Evolutionary conservation across 1,140 invertebrate genomes (phyloP).

Genomic region (Achatina immaculata): DNA sequence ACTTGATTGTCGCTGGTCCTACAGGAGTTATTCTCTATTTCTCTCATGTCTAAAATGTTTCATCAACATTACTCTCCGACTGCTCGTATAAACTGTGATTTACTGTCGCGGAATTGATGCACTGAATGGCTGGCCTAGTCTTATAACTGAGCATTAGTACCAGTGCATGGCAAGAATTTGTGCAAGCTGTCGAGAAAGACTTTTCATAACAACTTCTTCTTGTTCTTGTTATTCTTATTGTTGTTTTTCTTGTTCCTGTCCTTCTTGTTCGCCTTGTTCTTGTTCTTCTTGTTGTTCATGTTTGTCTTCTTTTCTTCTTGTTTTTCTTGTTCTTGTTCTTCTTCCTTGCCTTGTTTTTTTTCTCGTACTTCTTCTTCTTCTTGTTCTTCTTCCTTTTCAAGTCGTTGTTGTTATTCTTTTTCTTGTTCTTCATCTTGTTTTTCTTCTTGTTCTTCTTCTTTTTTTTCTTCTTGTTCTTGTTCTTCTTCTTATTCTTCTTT

Average conservation of each 20-base stretch:
- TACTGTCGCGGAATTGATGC: too few species aligned
- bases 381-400: not conserved
- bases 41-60: too few species aligned
- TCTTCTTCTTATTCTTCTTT: not conserved
- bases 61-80: too few species aligned
- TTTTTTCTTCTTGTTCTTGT: not conserved
- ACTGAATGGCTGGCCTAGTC: too few species aligned
- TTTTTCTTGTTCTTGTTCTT: not conserved
- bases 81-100: too few species aligned
- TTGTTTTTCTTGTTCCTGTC: not conserved
- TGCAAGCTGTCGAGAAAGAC: too few species aligned
- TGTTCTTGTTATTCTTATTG: too few species aligned
- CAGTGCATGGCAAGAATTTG: too few species aligned
- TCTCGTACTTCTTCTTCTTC: not conserved
- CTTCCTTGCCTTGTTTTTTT: not conserved
- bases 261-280: conserved; percentile 6
- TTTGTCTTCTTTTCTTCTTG: not conserved
- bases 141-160: too few species aligned
- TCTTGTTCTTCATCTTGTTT: not conserved
- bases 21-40: too few species aligned
- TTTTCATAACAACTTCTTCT: too few species aligned
- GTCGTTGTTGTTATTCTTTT: not conserved
- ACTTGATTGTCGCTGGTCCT: too few species aligned
- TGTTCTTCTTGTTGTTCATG: not conserved
- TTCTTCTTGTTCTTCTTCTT: not conserved